These are phyloP conservation scores for Dinocampus coccinellae DNA, from an alignment of 2,888 invertebrate genomes.

Conservation along the genomic window DNA sequence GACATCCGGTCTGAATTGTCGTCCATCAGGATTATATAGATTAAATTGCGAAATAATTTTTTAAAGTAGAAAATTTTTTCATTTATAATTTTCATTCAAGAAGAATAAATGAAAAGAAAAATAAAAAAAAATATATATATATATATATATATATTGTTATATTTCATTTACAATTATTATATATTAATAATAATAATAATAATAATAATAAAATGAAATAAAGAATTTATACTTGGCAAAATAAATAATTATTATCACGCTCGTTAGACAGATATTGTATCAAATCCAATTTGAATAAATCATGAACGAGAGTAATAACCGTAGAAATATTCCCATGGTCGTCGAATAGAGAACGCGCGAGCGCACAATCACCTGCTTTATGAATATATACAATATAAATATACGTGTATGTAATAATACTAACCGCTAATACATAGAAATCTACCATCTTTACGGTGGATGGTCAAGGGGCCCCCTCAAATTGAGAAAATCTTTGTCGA, in stretches of 20 bases:
- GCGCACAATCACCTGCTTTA: slow-evolving; percentile 22
- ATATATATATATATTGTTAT: no score
- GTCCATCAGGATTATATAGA: neutral
- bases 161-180: no score
- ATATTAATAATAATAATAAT: neutral
- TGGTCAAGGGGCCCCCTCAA: slow-evolving; percentile 36
- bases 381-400: slow-evolving; percentile 6
- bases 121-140: no score
- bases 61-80: no score
- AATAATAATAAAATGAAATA: neutral
- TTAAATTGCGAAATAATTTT: no score
- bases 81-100: no score
- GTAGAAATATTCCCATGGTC: slow-evolving; percentile 24
- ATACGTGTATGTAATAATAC: neutral
- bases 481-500: slow-evolving; percentile 26
- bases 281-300: slow-evolving; percentile 1
- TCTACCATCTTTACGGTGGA: slow-evolving; percentile 44
- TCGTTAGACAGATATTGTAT: slow-evolving; percentile 19
- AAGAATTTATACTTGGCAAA: slow-evolving; percentile 16
- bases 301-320: slow-evolving; percentile 20
- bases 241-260: slow-evolving; percentile 16
- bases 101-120: no score
- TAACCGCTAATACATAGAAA: slow-evolving; percentile 30
- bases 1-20: slow-evolving; percentile 1
- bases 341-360: slow-evolving; percentile 11